Evolutionary conservation across 2,888 invertebrate genomes (phyloP).

Genomic region (Tribolium freemani): DNA sequence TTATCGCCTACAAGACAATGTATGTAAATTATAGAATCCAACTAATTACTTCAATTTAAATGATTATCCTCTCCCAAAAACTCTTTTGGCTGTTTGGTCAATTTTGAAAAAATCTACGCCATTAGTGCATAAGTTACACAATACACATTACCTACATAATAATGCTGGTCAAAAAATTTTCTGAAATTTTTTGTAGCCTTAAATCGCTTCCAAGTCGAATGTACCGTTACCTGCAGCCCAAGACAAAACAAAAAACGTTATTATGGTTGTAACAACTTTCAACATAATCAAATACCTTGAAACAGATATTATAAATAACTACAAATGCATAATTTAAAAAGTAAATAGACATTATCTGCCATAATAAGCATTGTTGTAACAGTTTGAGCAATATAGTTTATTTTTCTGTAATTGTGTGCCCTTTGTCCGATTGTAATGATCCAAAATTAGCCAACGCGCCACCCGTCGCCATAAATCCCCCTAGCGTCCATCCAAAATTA

Average conservation of each 20-base stretch:
- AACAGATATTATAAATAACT: not conserved
- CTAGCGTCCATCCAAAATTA: slow-evolving; percentile 2
- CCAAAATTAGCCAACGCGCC: not conserved
- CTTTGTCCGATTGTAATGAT: not conserved
- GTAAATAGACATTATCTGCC: not conserved
- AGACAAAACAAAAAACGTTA: not conserved
- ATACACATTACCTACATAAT: too few species aligned
- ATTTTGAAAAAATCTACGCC: too few species aligned
- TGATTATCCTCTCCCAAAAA: too few species aligned
- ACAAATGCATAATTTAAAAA: not conserved
- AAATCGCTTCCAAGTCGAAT: not conserved
- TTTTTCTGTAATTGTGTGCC: not conserved
- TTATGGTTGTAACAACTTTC: not conserved
- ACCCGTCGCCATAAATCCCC: not conserved
- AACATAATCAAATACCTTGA: not conserved
- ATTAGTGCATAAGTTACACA: too few species aligned
- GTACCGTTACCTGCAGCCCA: not conserved
- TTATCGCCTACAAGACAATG: too few species aligned
- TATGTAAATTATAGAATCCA: too few species aligned
- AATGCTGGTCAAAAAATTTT: too few species aligned
- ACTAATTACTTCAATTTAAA: too few species aligned
- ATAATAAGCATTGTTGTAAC: not conserved
- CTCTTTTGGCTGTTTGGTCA: too few species aligned
- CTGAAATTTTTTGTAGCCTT: too few species aligned
- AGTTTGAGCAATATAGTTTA: not conserved